Evolutionary conservation across 2,797 vertebrate species (phyloP), one percentile per base, ranked within the genome.

Genomic region (Simalia tracyae): DNA sequence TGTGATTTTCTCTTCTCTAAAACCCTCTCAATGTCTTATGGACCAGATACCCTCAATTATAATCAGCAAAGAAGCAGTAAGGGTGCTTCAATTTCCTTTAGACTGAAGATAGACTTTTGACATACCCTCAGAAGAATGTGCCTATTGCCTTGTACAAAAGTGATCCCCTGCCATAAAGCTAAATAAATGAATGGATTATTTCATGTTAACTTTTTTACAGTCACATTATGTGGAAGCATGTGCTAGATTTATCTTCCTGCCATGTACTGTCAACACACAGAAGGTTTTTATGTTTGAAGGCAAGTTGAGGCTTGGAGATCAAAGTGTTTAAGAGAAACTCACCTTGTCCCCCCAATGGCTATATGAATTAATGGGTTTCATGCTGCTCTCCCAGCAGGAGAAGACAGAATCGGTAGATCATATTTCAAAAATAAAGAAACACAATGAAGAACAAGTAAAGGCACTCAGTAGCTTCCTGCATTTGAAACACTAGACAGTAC

Each of bases 41-140:
- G 86, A 42, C 92, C 93, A 92, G 46, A 3, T 81, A 91, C 46
- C 89, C 63, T 93, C 1, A 0, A 76, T 95, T 11, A 89, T 57
- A 92, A 54, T 94, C 92, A 60, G 90, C 87, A 54, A 31, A 72
- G 89, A 88, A 93, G 61, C 56, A 57, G 6, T 17, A 56, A 94
- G 93, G 2, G 59, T 0, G 0, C 22, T 24, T 89, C 56, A 72
- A 31, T 54, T 63, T 11, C 91, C 86, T 61, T 87, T 88, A 61
- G 72, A 26, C 66, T 93, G 90, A 85, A 72, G 42, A 60, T 87
- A 64, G 84, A 84, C 1, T 46, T 94, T 64, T 92, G 17, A 31
- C 66, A 15, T 61, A 61, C 42, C 11, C 88, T 46, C 31, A 31
- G 63, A 60, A 87, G 42, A 31, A 63, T 92, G 24, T 56, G 72